Evolutionary conservation across 1,140 invertebrate genomes (phyloP), one percentile per base, ranked within the genome.

Genomic region (Papilio helenus): DNA sequence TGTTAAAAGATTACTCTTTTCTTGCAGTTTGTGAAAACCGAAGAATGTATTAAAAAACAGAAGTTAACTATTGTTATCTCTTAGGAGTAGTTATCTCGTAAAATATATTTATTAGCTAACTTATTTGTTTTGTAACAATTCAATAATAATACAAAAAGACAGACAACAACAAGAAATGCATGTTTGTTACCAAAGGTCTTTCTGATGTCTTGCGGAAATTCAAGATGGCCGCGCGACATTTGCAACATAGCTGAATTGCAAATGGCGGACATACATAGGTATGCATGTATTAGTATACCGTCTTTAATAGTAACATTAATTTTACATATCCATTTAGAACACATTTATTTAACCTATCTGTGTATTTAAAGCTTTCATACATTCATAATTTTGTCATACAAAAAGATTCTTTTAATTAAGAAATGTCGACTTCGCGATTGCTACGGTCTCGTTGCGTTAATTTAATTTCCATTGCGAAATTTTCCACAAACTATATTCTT

Each of bases 401-500:
- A 55, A 55, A 8, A 29, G 1, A 34, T 65, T 18, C 14, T 68
- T 68, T 68, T 68, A 68, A 34, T 29, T 68, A 34, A 29, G 3
- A 68, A 68, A 65, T 65, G 23, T 34, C 26, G 29, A 29, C 61
- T 29, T 68, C 26, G 1, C 61, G 12, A 29, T 29, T 29, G 61
- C 5, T 34, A 68, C 14, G 26, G 12, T 29, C 61, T 68, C 23
- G 1, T 34, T 16, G 26, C 14, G 61, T 68, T 29, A 68, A 29
- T 68, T 68, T 68, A 26, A 61, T 2, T 34, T 68, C 61, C 23
- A 29, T 68, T 29, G 23, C 12, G 16, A 61, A 61, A 29, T 68
- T 68, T 18, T 18, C 61, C 61, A 5, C 61, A 68, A 61, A 68
- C 61, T 68, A 68, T 7, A 68, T 68, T 68, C 26, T 34, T 29